These are phyloP conservation scores for Congeria kusceri DNA, from an alignment of 2,888 invertebrate genomes.

Conservation along the genomic window DNA sequence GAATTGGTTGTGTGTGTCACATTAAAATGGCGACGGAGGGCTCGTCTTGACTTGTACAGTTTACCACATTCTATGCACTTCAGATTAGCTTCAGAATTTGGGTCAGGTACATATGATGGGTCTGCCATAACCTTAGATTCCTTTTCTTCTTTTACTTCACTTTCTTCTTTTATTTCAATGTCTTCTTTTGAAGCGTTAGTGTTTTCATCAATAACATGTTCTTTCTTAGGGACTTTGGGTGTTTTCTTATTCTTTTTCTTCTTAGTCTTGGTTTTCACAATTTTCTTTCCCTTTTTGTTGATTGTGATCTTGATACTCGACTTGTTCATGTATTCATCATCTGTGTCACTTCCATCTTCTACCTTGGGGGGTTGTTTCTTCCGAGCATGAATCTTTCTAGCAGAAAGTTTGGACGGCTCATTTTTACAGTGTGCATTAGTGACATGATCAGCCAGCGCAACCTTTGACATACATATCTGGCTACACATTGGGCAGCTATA, in stretches of 20 bases:
- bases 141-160: conserved; percentile 11
- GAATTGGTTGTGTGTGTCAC: conserved; percentile 44
- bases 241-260: conserved; percentile 11
- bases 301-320: not conserved
- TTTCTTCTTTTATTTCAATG: conserved; percentile 16
- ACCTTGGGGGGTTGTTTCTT: conserved; percentile 1
- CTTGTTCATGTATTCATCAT: conserved; percentile 6
- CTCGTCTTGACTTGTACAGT: conserved; percentile 59
- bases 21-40: conserved; percentile 59
- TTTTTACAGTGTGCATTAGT: conserved; percentile 11
- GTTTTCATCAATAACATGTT: not conserved
- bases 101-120: conserved; percentile 19
- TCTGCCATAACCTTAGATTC: conserved; percentile 24
- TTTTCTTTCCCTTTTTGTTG: conserved; percentile 2
- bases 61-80: conserved; percentile 64
- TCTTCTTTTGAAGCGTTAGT: conserved; percentile 7
- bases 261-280: conserved; percentile 3
- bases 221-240: conserved; percentile 3
- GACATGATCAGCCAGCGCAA: conserved; percentile 23
- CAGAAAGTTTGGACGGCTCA: not conserved
- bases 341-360: conserved; percentile 11
- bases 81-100: conserved; percentile 17
- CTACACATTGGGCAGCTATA: conserved; percentile 63
- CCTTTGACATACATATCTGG: conserved; percentile 62
- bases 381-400: conserved; percentile 2